Conservation (phyloP, 1,140 invertebrate genomes). For the Eurytemora carolleeae region DNA sequence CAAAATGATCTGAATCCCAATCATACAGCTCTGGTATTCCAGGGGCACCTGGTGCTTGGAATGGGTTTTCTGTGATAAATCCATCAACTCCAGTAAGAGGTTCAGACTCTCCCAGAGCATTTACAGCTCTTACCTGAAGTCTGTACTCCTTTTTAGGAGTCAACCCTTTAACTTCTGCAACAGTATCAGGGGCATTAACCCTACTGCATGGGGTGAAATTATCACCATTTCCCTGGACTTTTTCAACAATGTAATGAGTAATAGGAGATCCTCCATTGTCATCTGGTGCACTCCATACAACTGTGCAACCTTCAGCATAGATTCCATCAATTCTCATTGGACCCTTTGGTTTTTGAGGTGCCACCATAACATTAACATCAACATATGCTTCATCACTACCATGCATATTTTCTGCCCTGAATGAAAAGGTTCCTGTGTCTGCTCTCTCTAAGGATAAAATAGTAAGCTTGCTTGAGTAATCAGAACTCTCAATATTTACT, state of each 20-base stretch:
- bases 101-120: slow-evolving; percentile 81
- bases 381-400: slow-evolving; percentile 84
- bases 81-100: slow-evolving; percentile 70
- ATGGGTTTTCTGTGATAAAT: slow-evolving; percentile 93
- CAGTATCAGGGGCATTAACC: slow-evolving; percentile 49
- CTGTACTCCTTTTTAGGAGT: slow-evolving; percentile 85
- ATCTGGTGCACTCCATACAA: slow-evolving; percentile 68
- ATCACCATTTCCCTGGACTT: slow-evolving; percentile 81
- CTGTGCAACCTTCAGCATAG: slow-evolving; percentile 62
- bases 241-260: slow-evolving; percentile 85
- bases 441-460: slow-evolving; percentile 53
- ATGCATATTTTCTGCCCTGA: slow-evolving; percentile 75
- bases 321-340: slow-evolving; percentile 67
- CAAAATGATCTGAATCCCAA: slow-evolving; percentile 85
- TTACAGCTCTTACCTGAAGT: slow-evolving; percentile 85
- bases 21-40: slow-evolving; percentile 67
- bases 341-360: slow-evolving; percentile 46
- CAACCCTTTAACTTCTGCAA: slow-evolving; percentile 58
- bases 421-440: slow-evolving; percentile 74
- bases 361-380: slow-evolving; percentile 57
- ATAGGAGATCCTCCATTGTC: slow-evolving; percentile 84
- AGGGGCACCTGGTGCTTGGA: slow-evolving; percentile 75
- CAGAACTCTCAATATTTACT: slow-evolving; percentile 63
- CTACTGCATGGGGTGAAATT: slow-evolving; percentile 65
- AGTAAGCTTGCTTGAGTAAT: slow-evolving; percentile 75